These are phyloP conservation scores for Drosophila simulans DNA, from an alignment of 1,140 invertebrate species.

Conservation along the genomic window DNA sequence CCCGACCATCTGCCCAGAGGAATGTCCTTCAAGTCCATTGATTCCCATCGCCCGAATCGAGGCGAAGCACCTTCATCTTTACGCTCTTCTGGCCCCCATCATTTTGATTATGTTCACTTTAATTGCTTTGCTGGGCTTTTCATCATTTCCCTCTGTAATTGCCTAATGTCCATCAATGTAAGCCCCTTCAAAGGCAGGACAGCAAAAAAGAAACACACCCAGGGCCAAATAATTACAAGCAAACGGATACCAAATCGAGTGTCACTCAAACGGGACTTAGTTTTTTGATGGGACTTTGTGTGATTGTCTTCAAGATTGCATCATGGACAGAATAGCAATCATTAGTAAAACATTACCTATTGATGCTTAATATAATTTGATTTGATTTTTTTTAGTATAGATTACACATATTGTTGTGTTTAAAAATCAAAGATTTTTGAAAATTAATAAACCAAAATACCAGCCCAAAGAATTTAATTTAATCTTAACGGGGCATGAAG, in stretches of 20 bases:
- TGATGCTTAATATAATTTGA: no score
- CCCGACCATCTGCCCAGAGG: constrained; percentile 1
- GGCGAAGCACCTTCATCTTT: constrained; percentile 7
- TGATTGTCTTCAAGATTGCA: constrained; percentile 1
- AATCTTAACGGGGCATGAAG: constrained; percentile 24
- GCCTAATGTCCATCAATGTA: constrained; percentile 67
- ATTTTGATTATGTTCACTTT: constrained; percentile 14
- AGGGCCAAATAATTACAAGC: constrained; percentile 54
- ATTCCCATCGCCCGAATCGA: constrained; percentile 24
- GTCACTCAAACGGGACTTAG: constrained; percentile 51
- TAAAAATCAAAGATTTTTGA: constrained; percentile 1
- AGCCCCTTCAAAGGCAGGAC: constrained; percentile 31
- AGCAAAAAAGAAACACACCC: constrained; percentile 16
- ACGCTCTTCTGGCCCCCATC: constrained; percentile 2
- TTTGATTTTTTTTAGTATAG: no score
- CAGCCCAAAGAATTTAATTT: constrained; percentile 56
- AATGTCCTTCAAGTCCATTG: constrained; percentile 31
- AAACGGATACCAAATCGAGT: constrained; percentile 42
- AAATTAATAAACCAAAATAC: constrained; percentile 63
- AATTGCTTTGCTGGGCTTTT: constrained; percentile 42
- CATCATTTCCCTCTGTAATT: constrained; percentile 47
- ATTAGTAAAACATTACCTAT: no score
- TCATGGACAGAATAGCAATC: no score
- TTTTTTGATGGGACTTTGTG: constrained; percentile 51
- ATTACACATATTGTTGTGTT: no score